Evolutionary conservation across 2,888 invertebrate genomes (phyloP).

Genomic region (Agriotes lineatus): DNA sequence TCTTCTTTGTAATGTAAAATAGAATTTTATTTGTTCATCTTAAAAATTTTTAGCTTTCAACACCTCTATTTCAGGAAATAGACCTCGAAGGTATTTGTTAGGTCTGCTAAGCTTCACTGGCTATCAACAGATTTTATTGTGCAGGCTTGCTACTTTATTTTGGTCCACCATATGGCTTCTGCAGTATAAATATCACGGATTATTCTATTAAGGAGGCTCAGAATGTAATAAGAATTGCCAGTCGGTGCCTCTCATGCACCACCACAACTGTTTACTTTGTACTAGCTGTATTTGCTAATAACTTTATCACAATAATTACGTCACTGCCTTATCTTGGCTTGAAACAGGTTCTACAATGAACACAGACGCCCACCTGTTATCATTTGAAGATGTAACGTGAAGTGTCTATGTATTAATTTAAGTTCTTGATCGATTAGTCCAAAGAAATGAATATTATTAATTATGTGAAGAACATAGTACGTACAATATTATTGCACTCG

Average conservation of each 20-base stretch:
- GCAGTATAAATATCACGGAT: not conserved
- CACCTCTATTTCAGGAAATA: too few species aligned
- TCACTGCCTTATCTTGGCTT: not conserved
- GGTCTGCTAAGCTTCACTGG: constrained; percentile 4
- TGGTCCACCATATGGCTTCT: constrained; percentile 19
- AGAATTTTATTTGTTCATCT: too few species aligned
- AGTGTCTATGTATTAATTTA: too few species aligned
- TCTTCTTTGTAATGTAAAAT: too few species aligned
- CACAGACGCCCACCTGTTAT: not conserved
- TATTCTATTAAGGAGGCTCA: not conserved
- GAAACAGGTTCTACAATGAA: not conserved
- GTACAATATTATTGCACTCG: too few species aligned
- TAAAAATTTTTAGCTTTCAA: too few species aligned
- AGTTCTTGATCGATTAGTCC: too few species aligned
- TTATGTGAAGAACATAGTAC: too few species aligned
- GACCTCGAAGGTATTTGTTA: not conserved
- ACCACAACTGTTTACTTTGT: too few species aligned
- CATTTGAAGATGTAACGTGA: not conserved
- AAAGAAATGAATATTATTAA: constrained; percentile 13
- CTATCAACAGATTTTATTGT: constrained; percentile 13
- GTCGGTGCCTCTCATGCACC: not conserved
- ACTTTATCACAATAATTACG: not conserved
- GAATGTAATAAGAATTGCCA: not conserved
- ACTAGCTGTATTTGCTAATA: not conserved
- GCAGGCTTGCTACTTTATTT: constrained; percentile 8